Percentiles rank a stretch among this genome's conserved stretches.
phyloP scores from a whole-genome alignment of 2,888 invertebrate genomes.

The Parelbella ahira region DNA sequence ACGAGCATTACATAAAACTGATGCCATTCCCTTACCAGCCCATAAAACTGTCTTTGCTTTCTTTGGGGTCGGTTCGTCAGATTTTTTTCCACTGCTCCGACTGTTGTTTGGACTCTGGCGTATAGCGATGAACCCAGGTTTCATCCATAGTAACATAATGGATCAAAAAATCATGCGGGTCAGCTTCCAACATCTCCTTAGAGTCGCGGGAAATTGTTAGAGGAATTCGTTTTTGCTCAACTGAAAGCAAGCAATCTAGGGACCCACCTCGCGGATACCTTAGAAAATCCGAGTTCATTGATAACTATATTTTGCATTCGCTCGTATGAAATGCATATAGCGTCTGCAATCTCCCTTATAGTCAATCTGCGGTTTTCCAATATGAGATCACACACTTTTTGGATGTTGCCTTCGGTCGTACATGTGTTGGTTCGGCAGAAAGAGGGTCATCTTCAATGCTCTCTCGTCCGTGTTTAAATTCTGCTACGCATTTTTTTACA shows the following conservation, averaged over 20 bases:
- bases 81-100: conserved; percentile 13
- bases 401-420: conserved; percentile 28
- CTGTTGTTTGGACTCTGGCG: conserved; percentile 1
- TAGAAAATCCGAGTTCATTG: conserved; percentile 4
- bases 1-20: conserved; percentile 7
- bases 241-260: neutral
- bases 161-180: neutral
- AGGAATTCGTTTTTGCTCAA: neutral
- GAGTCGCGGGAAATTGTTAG: neutral
- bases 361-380: neutral
- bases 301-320: neutral
- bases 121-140: conserved; percentile 1
- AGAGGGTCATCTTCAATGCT: conserved; percentile 30
- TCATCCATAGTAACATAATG: neutral
- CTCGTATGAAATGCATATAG: neutral
- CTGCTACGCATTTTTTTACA: conserved; percentile 25
- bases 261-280: neutral
- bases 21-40: conserved; percentile 15
- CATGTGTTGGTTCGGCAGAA: conserved; percentile 4
- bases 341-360: neutral
- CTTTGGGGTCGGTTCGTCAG: conserved; percentile 5
- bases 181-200: neutral
- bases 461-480: conserved; percentile 31
- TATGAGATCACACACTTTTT: conserved; percentile 13
- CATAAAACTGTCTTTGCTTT: conserved; percentile 1